Evolutionary conservation across 2,797 vertebrate genomes (phyloP).

Genomic region (Enoplosus armatus): DNA sequence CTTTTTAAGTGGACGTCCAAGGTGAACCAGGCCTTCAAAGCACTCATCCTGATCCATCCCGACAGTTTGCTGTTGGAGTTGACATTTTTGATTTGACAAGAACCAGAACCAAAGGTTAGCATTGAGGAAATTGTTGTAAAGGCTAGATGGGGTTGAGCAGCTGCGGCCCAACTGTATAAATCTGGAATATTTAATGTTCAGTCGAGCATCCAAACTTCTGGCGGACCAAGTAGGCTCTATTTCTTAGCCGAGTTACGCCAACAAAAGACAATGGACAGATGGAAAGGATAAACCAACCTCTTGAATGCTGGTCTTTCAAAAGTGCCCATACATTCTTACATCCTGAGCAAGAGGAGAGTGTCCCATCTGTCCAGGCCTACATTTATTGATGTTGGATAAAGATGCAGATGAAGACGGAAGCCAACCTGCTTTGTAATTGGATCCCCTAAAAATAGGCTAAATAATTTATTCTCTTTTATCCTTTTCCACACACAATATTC

Average conservation of each 20-base stretch:
- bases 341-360: neutral
- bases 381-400: constrained; percentile 12
- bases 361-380: constrained; percentile 14
- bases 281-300: neutral
- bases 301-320: constrained; percentile 8
- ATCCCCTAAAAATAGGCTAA: neutral
- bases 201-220: neutral
- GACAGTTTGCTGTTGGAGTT: neutral
- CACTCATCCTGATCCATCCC: neutral
- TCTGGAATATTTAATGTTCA: neutral
- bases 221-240: neutral
- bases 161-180: neutral
- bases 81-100: neutral
- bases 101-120: neutral
- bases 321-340: neutral
- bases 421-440: neutral
- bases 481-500: neutral
- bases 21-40: neutral
- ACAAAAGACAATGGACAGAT: neutral
- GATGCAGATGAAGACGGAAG: constrained; percentile 8
- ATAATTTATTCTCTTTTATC: neutral
- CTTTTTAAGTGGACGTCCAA: neutral
- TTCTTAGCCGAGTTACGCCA: constrained; percentile 2
- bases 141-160: neutral
- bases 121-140: neutral